A percentile compares a stretch with the other conserved stretches of the same genome.
Evolutionary conservation across 2,113 vertebrate species (phyloP).

Genomic region (Etia nguti): DNA sequence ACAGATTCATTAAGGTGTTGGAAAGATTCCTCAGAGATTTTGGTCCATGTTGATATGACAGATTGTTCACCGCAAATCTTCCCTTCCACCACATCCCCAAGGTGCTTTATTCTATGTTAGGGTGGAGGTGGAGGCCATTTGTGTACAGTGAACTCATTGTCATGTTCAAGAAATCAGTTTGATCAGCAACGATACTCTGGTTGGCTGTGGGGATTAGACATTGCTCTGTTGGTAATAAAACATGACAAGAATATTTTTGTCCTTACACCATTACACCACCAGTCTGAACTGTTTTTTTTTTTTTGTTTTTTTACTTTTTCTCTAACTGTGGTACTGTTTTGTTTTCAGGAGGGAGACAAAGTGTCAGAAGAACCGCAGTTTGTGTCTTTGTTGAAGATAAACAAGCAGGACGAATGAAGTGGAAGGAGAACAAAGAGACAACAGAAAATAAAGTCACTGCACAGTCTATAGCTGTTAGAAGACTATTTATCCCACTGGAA

Average conservation of each 20-base stretch:
- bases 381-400: conserved; percentile 7
- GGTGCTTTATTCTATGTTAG: neutral
- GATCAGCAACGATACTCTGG: neutral
- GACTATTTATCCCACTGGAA: neutral
- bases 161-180: neutral
- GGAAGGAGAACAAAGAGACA: neutral
- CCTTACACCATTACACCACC: neutral
- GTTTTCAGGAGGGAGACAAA: conserved; percentile 16
- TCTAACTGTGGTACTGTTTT: neutral
- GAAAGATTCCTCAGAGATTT: neutral
- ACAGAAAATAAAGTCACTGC: neutral
- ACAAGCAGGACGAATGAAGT: neutral
- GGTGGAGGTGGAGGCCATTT: neutral
- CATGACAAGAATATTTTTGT: neutral
- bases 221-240: neutral
- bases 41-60: neutral
- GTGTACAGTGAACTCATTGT: neutral
- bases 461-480: neutral
- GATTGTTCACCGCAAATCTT: neutral
- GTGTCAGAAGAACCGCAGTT: neutral
- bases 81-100: neutral
- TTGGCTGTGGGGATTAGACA: neutral
- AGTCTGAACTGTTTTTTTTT: neutral
- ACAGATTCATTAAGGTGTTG: neutral
- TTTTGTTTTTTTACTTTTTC: neutral